phyloP scores from a whole-genome alignment of 2,888 invertebrate species.

The Philereme vetulata region DNA sequence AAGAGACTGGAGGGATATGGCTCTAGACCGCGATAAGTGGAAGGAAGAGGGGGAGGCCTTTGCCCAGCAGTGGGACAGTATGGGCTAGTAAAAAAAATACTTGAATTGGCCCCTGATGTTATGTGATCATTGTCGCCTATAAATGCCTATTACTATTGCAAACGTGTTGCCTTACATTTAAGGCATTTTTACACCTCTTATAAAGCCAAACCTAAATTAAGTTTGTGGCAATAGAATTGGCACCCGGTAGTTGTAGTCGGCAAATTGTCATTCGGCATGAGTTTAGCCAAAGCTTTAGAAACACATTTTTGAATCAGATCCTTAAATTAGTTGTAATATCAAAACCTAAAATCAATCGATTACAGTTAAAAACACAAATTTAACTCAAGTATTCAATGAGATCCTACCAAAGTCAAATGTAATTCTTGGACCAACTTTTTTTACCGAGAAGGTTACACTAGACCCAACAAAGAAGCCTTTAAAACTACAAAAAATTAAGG shows the following conservation, averaged over 20 bases:
- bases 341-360: conserved; percentile 4
- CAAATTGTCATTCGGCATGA: not conserved
- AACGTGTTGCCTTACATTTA: too few relatives aligned
- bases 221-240: too few relatives aligned
- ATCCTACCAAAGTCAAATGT: conserved; percentile 20
- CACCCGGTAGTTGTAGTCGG: not conserved
- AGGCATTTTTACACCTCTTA: too few relatives aligned
- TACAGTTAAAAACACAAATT: not conserved
- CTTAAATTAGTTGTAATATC: not conserved
- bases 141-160: too few relatives aligned
- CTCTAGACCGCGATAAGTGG: too few relatives aligned
- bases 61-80: too few relatives aligned
- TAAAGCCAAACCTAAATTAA: too few relatives aligned
- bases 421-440: conserved; percentile 18
- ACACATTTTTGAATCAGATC: not conserved
- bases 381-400: conserved; percentile 24
- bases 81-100: too few relatives aligned
- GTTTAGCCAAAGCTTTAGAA: not conserved
- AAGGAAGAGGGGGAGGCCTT: too few relatives aligned
- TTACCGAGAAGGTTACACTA: conserved; percentile 10
- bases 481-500: conserved; percentile 24
- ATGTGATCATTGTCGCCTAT: too few relatives aligned
- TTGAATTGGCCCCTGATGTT: too few relatives aligned
- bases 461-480: conserved; percentile 11
- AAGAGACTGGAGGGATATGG: too few relatives aligned